These are phyloP conservation scores for Eilema griseolum DNA, from an alignment of 2,888 invertebrate genomes.

Conservation along the genomic window DNA sequence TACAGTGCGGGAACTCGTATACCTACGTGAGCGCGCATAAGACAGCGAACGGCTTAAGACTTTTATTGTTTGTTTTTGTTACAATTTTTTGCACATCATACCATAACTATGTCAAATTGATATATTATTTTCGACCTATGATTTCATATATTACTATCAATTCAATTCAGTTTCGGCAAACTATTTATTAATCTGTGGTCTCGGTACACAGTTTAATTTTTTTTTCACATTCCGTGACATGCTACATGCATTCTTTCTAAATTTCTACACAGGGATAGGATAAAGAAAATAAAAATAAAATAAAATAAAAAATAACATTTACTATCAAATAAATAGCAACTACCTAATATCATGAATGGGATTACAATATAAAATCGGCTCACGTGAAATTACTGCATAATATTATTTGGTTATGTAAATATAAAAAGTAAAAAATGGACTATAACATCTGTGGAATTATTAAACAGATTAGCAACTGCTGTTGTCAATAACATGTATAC, in stretches of 20 bases:
- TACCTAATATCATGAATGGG: conserved; percentile 57
- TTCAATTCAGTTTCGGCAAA: conserved; percentile 15
- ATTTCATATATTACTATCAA: not conserved
- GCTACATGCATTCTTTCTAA: conserved; percentile 6
- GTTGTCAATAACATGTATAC: not conserved
- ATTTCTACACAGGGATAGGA: conserved; percentile 25
- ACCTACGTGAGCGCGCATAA: too few species aligned
- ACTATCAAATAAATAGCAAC: conserved; percentile 72
- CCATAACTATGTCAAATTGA: not conserved
- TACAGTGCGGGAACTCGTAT: too few species aligned
- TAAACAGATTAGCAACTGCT: not conserved
- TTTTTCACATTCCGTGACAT: not conserved
- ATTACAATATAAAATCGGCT: conserved; percentile 40
- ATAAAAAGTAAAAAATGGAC: not conserved
- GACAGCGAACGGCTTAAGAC: too few species aligned
- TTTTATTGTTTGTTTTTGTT: too few species aligned
- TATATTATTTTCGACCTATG: not conserved
- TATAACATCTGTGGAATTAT: too few species aligned
- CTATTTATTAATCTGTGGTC: conserved; percentile 20
- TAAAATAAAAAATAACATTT: conserved; percentile 69
- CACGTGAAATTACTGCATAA: conserved; percentile 34
- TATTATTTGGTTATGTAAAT: conserved; percentile 60
- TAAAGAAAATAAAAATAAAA: conserved; percentile 60
- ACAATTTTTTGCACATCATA: too few species aligned
- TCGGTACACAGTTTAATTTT: conserved; percentile 25